Conservation (phyloP, 2,888 invertebrate genomes). For the Euzophera pinguis region DNA sequence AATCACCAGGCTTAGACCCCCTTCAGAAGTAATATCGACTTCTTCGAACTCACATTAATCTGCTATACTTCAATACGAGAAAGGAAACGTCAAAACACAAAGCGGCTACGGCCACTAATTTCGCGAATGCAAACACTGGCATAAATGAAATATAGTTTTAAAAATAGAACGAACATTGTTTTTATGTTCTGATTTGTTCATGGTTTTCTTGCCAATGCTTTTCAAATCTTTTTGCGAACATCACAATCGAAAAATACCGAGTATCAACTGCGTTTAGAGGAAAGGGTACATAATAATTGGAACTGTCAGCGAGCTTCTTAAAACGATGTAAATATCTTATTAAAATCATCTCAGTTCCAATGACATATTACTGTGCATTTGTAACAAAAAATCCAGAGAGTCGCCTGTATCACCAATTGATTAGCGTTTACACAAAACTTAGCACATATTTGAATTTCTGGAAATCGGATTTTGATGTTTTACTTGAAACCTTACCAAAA, state of each 20-base stretch:
- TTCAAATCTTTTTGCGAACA: no score
- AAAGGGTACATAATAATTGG: constrained; percentile 45
- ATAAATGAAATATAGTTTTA: constrained; percentile 22
- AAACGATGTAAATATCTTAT: constrained; percentile 55
- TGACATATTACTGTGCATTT: constrained; percentile 38
- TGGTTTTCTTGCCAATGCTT: no score
- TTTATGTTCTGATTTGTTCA: neutral
- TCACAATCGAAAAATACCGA: neutral
- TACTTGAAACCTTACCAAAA: no score
- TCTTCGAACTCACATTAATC: constrained; percentile 77
- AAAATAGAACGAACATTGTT: no score
- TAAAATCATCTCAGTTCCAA: constrained; percentile 37
- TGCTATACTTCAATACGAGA: constrained; percentile 71
- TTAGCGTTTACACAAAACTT: no score
- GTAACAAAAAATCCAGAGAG: constrained; percentile 30
- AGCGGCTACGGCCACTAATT: constrained; percentile 49
- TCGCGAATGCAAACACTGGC: constrained; percentile 40
- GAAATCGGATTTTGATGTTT: no score
- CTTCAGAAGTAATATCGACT: constrained; percentile 76
- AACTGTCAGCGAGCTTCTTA: constrained; percentile 60
- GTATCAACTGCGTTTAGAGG: constrained; percentile 28
- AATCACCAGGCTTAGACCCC: constrained; percentile 71
- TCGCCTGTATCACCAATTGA: constrained; percentile 1
- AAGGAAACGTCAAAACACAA: constrained; percentile 64
- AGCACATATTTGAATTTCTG: no score